Evolutionary conservation across 2,888 invertebrate genomes (phyloP).

Genomic region (Clivina fossor): DNA sequence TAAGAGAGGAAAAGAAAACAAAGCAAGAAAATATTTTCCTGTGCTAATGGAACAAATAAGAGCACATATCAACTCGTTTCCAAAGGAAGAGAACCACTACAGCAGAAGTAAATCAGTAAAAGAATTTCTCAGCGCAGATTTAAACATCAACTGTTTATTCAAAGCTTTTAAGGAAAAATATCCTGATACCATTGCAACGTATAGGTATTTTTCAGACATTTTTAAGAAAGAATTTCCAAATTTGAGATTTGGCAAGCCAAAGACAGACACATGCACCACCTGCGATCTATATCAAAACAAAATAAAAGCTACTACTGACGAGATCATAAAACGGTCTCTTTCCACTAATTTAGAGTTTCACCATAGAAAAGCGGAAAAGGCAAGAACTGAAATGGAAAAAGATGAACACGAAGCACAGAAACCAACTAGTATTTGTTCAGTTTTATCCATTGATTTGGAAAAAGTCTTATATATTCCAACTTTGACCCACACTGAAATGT

Average conservation of each 20-base stretch:
- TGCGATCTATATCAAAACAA: constrained; percentile 21
- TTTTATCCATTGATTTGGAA: constrained; percentile 40
- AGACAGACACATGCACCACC: constrained; percentile 21
- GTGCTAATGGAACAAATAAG: neutral
- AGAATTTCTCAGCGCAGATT: constrained; percentile 27
- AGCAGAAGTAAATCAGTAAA: constrained; percentile 20
- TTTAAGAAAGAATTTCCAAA: constrained; percentile 22
- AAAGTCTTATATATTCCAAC: constrained; percentile 42
- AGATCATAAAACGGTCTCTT: constrained; percentile 8
- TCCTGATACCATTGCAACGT: constrained; percentile 5
- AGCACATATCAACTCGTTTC: constrained; percentile 22
- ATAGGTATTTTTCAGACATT: constrained; percentile 21
- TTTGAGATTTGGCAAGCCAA: constrained; percentile 26
- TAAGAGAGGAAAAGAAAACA: neutral
- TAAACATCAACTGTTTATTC: constrained; percentile 26
- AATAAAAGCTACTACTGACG: constrained; percentile 18
- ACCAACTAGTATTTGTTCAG: constrained; percentile 39
- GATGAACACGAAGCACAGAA: constrained; percentile 24
- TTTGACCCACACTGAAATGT: constrained; percentile 43
- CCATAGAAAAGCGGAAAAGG: constrained; percentile 34
- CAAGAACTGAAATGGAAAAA: constrained; percentile 35
- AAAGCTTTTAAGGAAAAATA: neutral
- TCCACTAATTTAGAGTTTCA: constrained; percentile 25
- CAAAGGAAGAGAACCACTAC: constrained; percentile 25
- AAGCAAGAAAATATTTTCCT: neutral